A percentile compares a stretch with the other conserved stretches of the same genome.
Conservation (phyloP, 2,797 vertebrate species). For the Gephyroberyx darwinii region DNA sequence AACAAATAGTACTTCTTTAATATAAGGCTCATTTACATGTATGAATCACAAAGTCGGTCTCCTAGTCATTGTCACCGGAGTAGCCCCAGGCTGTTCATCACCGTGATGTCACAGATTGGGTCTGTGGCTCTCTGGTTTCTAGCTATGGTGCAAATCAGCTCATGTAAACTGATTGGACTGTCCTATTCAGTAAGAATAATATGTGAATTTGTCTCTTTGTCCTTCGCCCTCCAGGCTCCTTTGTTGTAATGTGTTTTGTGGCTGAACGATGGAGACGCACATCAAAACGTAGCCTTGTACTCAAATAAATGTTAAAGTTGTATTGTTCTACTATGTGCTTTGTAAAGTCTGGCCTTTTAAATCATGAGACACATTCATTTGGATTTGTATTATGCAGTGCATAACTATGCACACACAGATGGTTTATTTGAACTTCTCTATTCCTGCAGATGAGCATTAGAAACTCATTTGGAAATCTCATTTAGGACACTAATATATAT, state of each 20-base stretch:
- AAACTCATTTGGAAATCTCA: background rate
- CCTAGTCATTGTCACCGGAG: slow-evolving; percentile 46
- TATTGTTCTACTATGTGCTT: slow-evolving; percentile 5
- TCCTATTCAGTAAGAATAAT: slow-evolving; percentile 30
- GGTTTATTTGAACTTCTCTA: slow-evolving; percentile 9
- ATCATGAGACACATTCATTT: slow-evolving; percentile 10
- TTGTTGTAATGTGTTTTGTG: slow-evolving; percentile 27
- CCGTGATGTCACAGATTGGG: slow-evolving; percentile 31
- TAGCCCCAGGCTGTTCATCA: slow-evolving; percentile 49
- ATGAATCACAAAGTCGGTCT: slow-evolving; percentile 56
- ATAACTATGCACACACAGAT: background rate
- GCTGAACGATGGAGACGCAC: slow-evolving; percentile 13
- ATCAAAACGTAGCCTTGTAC: background rate
- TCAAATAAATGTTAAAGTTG: slow-evolving; percentile 1
- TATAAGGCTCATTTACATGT: slow-evolving; percentile 64
- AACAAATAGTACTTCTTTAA: slow-evolving; percentile 56
- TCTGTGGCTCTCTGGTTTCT: slow-evolving; percentile 30
- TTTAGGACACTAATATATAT: background rate
- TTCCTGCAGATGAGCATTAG: background rate
- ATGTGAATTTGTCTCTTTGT: slow-evolving; percentile 19
- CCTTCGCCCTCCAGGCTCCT: slow-evolving; percentile 10
- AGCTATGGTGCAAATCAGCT: slow-evolving; percentile 29
- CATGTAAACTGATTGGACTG: slow-evolving; percentile 39
- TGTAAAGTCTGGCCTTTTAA: slow-evolving; percentile 21
- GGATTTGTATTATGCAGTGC: background rate